phyloP scores from a whole-genome alignment of 2,888 invertebrate genomes.

The Apamea monoglypha region DNA sequence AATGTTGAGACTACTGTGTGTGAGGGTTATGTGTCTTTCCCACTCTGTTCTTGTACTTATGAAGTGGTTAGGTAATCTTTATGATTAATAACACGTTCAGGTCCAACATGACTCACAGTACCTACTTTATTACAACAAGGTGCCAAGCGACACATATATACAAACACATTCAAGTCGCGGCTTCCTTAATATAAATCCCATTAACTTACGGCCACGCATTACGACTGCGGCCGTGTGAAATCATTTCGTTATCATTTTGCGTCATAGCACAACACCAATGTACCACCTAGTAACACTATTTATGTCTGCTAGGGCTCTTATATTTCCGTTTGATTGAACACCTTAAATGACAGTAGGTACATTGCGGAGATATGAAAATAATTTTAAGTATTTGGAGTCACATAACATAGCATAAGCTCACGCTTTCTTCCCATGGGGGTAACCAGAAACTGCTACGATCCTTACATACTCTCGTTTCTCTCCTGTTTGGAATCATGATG shows the following conservation, averaged over 20 bases:
- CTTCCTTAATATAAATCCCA: conserved; percentile 56
- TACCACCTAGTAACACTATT: not conserved
- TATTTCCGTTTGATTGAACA: not conserved
- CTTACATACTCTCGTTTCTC: no score
- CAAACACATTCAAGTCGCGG: conserved; percentile 21
- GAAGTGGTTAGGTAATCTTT: not conserved
- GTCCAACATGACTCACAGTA: not conserved
- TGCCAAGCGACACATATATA: not conserved
- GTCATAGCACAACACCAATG: not conserved
- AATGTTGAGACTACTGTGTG: not conserved
- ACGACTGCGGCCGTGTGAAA: conserved; percentile 39
- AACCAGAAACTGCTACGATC: no score
- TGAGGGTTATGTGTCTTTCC: not conserved
- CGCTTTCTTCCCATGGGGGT: no score
- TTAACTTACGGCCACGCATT: conserved; percentile 42
- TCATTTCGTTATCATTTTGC: conserved; percentile 31
- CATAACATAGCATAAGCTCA: no score
- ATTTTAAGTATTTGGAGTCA: no score
- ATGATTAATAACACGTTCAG: not conserved
- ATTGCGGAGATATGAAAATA: no score
- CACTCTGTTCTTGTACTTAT: not conserved
- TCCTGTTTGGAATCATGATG: not conserved
- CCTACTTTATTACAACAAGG: not conserved
- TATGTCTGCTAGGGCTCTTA: not conserved
- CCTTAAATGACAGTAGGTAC: conserved; percentile 26